phyloP scores from a whole-genome alignment of 2,888 invertebrate genomes.

The Danaus chrysippus region DNA sequence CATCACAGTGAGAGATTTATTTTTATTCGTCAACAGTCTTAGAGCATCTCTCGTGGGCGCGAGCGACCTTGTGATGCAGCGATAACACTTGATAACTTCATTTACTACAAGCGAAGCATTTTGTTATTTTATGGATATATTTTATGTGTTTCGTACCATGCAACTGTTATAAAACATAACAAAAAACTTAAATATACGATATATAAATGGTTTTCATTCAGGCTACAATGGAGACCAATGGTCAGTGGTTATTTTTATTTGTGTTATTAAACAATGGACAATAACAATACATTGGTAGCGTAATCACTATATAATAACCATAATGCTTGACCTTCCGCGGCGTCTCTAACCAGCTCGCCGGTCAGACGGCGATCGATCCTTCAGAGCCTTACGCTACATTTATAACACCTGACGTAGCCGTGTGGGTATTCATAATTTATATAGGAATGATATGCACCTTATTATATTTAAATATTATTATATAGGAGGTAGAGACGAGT shows the following conservation, averaged over 20 bases:
- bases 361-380: background rate
- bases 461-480: too few relatives aligned
- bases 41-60: constrained; percentile 14
- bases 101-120: background rate
- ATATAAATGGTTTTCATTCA: too few relatives aligned
- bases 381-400: background rate
- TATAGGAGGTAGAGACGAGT: too few relatives aligned
- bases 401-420: too few relatives aligned
- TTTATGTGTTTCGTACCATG: background rate
- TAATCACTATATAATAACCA: background rate
- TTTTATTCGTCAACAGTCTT: constrained; percentile 3
- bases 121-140: background rate
- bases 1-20: background rate
- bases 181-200: too few relatives aligned
- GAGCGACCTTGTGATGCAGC: constrained; percentile 26
- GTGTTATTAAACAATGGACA: background rate
- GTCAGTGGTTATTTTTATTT: too few relatives aligned
- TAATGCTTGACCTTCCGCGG: constrained; percentile 1
- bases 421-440: too few relatives aligned
- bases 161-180: too few relatives aligned
- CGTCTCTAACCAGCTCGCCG: background rate
- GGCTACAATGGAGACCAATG: too few relatives aligned
- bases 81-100: constrained; percentile 16
- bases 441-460: too few relatives aligned
- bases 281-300: background rate